Conservation (phyloP, 2,113 vertebrate genomes). For the Pionites leucogaster region DNA sequence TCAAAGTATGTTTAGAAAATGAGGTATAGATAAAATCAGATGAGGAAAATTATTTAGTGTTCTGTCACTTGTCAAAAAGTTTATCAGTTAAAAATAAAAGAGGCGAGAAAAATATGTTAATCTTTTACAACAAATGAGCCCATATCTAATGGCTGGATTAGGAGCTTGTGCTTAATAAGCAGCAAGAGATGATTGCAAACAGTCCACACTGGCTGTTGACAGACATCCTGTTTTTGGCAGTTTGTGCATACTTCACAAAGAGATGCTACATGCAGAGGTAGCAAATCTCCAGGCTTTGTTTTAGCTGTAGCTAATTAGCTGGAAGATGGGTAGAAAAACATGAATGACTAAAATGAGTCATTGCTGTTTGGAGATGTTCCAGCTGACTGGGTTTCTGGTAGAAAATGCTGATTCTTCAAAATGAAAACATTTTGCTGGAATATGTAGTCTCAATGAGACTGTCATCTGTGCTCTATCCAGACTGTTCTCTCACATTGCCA, state of each 20-base stretch:
- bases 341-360: not conserved
- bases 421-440: not conserved
- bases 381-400: not conserved
- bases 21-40: slow-evolving; percentile 43
- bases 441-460: not conserved
- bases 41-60: slow-evolving; percentile 24
- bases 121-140: not conserved
- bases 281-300: not conserved
- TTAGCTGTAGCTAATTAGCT: slow-evolving; percentile 18
- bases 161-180: not conserved
- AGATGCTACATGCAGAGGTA: not conserved
- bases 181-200: not conserved
- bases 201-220: not conserved
- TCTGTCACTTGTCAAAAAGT: slow-evolving; percentile 6
- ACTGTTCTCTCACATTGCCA: not conserved
- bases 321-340: slow-evolving; percentile 28
- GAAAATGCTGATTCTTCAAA: not conserved
- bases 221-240: not conserved
- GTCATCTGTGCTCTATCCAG: not conserved
- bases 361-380: not conserved
- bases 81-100: slow-evolving; percentile 11
- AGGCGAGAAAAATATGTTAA: slow-evolving; percentile 36
- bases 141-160: not conserved
- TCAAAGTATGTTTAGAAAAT: slow-evolving; percentile 33
- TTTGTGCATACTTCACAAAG: not conserved